Percentiles rank a stretch among this genome's conserved stretches.
Evolutionary conservation across 2,888 invertebrate species (phyloP).

Genomic region (Cephalotes varians): DNA sequence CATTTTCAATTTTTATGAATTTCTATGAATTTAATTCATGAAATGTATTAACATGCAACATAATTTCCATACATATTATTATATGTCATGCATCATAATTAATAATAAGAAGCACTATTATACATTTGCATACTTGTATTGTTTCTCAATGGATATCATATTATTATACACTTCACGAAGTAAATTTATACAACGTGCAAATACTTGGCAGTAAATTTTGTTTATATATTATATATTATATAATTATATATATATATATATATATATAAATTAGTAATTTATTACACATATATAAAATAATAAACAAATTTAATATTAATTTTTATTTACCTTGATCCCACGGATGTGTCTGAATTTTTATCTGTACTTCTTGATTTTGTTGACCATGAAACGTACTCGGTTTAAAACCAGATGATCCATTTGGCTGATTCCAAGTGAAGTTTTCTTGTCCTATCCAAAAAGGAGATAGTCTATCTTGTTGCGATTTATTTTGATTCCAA

Average conservation of each 20-base stretch:
- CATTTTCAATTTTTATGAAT: not conserved
- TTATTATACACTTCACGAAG: not conserved
- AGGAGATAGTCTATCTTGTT: not conserved
- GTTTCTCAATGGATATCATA: slow-evolving; percentile 25
- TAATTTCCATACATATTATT: slow-evolving; percentile 12
- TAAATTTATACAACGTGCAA: slow-evolving; percentile 22
- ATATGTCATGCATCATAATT: slow-evolving; percentile 8
- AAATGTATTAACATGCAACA: not conserved
- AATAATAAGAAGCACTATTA: not conserved
- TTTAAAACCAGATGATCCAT: slow-evolving; percentile 42
- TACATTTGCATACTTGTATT: not conserved
- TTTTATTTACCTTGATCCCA: slow-evolving; percentile 74
- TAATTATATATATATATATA: too few relatives aligned
- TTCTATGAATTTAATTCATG: not conserved
- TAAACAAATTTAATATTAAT: slow-evolving; percentile 1
- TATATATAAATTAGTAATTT: not conserved
- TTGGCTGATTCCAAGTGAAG: slow-evolving; percentile 63
- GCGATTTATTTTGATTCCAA: slow-evolving; percentile 1
- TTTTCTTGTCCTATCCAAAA: slow-evolving; percentile 25
- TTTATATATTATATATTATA: too few relatives aligned
- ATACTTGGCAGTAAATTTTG: slow-evolving; percentile 10
- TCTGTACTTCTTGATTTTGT: slow-evolving; percentile 23
- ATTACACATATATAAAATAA: slow-evolving; percentile 3
- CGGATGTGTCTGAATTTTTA: slow-evolving; percentile 17
- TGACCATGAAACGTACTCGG: slow-evolving; percentile 69